Conservation (phyloP, 1,140 invertebrate genomes). For the Hyphantria cunea region DNA sequence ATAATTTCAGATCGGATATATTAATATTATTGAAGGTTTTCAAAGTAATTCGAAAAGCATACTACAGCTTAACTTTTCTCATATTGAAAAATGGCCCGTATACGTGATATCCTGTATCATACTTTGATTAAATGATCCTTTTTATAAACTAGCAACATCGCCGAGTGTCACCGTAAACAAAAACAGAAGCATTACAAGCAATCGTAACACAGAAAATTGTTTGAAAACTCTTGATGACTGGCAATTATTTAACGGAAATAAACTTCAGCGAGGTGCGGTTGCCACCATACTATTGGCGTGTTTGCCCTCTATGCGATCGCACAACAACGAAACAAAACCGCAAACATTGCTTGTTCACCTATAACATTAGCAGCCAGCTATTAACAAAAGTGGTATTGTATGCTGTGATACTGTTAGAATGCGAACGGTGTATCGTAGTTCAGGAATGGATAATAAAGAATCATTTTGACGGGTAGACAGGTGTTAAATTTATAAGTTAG, state of each 20-base stretch:
- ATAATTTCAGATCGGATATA: too few species aligned
- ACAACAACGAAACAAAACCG: conserved; percentile 22
- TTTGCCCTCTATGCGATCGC: conserved; percentile 21
- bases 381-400: conserved; percentile 39
- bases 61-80: too few species aligned
- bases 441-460: conserved; percentile 33
- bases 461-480: conserved; percentile 54
- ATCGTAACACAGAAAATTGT: conserved; percentile 31
- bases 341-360: conserved; percentile 30
- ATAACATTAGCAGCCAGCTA: conserved; percentile 1
- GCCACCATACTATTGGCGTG: conserved; percentile 39
- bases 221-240: conserved; percentile 39
- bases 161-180: conserved; percentile 6
- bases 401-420: background rate
- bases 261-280: conserved; percentile 38
- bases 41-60: too few species aligned
- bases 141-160: too few species aligned
- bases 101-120: too few species aligned
- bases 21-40: too few species aligned
- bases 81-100: too few species aligned
- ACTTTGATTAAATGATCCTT: too few species aligned
- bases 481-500: conserved; percentile 55
- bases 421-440: background rate
- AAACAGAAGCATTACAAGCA: conserved; percentile 27
- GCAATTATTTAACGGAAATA: conserved; percentile 54